phyloP scores from a whole-genome alignment of 2,888 invertebrate genomes.

The Barypeithes pellucidus region DNA sequence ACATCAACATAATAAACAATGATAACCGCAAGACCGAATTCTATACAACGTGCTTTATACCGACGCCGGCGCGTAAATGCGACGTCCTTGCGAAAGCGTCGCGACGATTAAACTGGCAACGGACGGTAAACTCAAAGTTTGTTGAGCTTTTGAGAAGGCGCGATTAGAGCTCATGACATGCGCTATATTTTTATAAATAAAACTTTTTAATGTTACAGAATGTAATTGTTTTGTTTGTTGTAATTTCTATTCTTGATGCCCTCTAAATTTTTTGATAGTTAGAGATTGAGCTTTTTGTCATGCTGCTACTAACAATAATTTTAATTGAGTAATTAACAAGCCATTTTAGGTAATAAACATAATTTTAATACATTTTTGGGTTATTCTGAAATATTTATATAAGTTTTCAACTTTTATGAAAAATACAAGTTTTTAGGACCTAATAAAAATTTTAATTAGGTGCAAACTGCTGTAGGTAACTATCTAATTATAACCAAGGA shows the following conservation, averaged over 20 bases:
- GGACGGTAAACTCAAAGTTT: constrained; percentile 52
- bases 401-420: too few relatives aligned
- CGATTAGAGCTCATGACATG: constrained; percentile 47
- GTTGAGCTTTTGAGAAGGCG: constrained; percentile 46
- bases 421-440: too few relatives aligned
- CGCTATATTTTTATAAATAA: constrained; percentile 45
- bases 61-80: constrained; percentile 32
- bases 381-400: too few relatives aligned
- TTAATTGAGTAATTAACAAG: too few relatives aligned
- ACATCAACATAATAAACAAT: neutral
- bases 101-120: constrained; percentile 48
- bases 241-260: neutral
- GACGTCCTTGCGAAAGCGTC: constrained; percentile 42
- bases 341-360: too few relatives aligned
- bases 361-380: too few relatives aligned
- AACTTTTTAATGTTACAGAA: constrained; percentile 21
- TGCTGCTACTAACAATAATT: too few relatives aligned
- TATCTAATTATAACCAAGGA: too few relatives aligned
- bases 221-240: neutral
- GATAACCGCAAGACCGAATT: neutral
- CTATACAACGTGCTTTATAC: constrained; percentile 8
- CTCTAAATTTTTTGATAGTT: too few relatives aligned
- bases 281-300: too few relatives aligned
- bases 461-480: too few relatives aligned
- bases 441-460: too few relatives aligned